Conservation (phyloP, 2,888 invertebrate species). For the Lucinisca nassula region DNA sequence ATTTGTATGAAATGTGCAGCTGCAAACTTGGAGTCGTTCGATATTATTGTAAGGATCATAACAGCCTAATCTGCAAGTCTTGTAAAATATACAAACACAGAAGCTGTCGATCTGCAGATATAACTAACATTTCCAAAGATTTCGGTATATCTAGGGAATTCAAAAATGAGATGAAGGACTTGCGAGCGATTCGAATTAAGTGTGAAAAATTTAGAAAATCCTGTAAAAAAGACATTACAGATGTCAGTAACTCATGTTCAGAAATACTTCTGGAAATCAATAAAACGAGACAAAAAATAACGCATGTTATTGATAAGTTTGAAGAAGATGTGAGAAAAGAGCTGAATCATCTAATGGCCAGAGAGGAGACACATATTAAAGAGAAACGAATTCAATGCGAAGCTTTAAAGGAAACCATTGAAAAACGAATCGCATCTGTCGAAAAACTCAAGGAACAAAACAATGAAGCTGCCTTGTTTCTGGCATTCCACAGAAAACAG, state of each 20-base stretch:
- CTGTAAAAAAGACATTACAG: background rate
- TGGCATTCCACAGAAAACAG: background rate
- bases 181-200: background rate
- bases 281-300: background rate
- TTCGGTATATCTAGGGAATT: background rate
- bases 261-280: background rate
- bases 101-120: background rate
- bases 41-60: background rate
- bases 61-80: background rate
- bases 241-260: background rate
- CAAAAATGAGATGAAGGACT: background rate
- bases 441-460: conserved; percentile 1
- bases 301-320: background rate
- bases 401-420: background rate
- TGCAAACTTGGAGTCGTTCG: background rate
- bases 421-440: background rate
- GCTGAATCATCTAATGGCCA: background rate
- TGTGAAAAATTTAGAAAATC: background rate
- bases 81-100: background rate
- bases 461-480: conserved; percentile 5
- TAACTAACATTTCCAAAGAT: background rate
- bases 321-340: background rate
- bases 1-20: background rate
- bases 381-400: background rate
- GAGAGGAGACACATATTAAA: background rate